Conservation (phyloP, 2,113 vertebrate genomes). For the Ptychochromis oligacanthus region DNA sequence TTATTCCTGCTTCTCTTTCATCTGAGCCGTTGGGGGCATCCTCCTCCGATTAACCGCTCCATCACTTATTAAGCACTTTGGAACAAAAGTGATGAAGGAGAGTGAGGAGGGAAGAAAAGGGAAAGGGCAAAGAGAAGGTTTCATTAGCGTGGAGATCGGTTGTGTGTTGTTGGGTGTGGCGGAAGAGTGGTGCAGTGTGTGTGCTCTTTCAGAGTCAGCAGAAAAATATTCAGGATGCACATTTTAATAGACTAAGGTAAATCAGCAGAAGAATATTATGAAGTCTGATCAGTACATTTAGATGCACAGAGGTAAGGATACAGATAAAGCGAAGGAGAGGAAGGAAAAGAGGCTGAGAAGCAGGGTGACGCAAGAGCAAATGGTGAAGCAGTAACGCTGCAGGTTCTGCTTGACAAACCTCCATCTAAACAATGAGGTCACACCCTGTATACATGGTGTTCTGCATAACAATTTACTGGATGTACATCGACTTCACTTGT, state of each 20-base stretch:
- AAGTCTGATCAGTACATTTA: not conserved
- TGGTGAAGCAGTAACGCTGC: conserved; percentile 41
- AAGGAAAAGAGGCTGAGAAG: not conserved
- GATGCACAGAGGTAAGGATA: not conserved
- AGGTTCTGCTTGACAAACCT: conserved; percentile 34
- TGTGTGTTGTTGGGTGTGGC: conserved; percentile 52
- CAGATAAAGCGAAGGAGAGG: not conserved
- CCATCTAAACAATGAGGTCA: conserved; percentile 45
- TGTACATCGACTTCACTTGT: not conserved
- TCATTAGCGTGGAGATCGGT: conserved; percentile 38
- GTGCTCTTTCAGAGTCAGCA: not conserved
- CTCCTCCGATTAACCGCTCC: conserved; percentile 65
- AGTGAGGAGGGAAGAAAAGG: not conserved
- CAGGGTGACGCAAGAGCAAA: conserved; percentile 65
- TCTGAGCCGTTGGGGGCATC: conserved; percentile 58
- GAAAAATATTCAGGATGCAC: conserved; percentile 1
- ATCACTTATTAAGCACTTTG: conserved; percentile 71
- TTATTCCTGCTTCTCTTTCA: conserved; percentile 74
- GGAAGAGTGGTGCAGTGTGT: not conserved
- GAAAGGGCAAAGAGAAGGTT: conserved; percentile 12
- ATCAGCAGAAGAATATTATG: not conserved
- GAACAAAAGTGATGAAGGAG: conserved; percentile 61
- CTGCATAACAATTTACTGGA: not conserved
- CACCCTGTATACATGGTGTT: not conserved
- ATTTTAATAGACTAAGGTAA: not conserved